Evolutionary conservation across 2,888 invertebrate genomes (phyloP), one percentile per base, ranked within the genome.

Genomic region (Aspidiotus rigidus): DNA sequence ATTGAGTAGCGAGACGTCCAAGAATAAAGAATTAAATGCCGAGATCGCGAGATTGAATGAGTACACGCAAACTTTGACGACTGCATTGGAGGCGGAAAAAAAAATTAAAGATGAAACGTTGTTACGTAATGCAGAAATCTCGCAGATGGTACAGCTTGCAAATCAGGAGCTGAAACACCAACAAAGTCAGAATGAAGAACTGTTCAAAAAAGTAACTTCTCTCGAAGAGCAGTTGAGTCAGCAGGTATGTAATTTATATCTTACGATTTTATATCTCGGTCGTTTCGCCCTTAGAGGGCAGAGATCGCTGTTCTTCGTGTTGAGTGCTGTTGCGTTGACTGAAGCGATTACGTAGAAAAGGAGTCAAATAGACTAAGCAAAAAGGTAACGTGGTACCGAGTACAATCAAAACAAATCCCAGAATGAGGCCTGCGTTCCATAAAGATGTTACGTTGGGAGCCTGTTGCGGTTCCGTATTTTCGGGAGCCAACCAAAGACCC

Each of bases 101-200:
- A 83, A 86, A 9, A 89, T 89, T 73, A 90, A 89, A 75, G 86
- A 90, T 75, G 85, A 86, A 3, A 86, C 86, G 0, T 77, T 90
- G 63, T 76, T 91, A 69, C 82, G 89, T 62, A 91, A 89, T 77
- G 90, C 90, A 2, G 87, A 89, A 79, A 86, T 90, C 74, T 90
- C 90, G 0, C 90, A 90, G 77, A 86, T 86, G 72, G 83, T 88
- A 74, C 89, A 90, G 77, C 81, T 90, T 75, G 83, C 86, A 1
- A 86, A 85, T 75, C 87, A 89, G 75, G 85, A 89, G 74, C 83
- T 86, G 76, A 82, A 87, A 17, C 83, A 85, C 72, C 86, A 88
- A 74, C 85, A 87, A 76, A 77, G 77, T 0, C 87, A 88, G 76
- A 82, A 83, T 70, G 77, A 78, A 1, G 88, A 88, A 9, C 76